Evolutionary conservation across 2,797 vertebrate genomes (phyloP), one percentile per base, ranked within the genome.

Genomic region (Takifugu ocellatus): DNA sequence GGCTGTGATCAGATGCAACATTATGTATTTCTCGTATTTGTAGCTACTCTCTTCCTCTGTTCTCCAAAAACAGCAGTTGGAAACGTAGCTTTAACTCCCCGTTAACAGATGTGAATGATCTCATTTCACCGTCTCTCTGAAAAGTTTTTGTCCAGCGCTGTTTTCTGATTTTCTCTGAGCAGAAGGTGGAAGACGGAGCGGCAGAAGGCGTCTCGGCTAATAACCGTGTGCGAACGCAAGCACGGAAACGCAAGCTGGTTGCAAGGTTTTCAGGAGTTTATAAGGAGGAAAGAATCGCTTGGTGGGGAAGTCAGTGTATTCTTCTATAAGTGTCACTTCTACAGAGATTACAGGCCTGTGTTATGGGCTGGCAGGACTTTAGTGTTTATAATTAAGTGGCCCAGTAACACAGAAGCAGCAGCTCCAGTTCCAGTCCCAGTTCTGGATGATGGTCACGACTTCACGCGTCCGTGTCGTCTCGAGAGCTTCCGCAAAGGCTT

Each of bases 371-470:
- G 56, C 46, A 45, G 57, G 51, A 33, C 8, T n/a, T 65, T 63
- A 60, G 52, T 63, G 68, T 74, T 63, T 69, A 70, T 80, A 70
- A 72, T 81, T 68, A 77, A 79, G 62, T 64, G 65, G 70, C 67
- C 63, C 70, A 69, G 67, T 53, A 56, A 61, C 56, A 6, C 67
- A 58, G 55, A 55, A 63, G 63, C 68, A 67, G 75, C 60, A 49
- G 65, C 51, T 71, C 54, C 44, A 33, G 49, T 67, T 70, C 66
- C 60, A 53, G 70, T 51, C 70, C 75, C 81, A 71, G 77, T 67
- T 75, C 82, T 84, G 82, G 84, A 84, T 84, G 75, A 66, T 59
- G 82, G 84, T 87, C 84, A 82, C 55, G 72, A 81, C 78, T 86
- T 79, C 80, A 78, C 82, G 79, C 77, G 82, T 83, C 82, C 84